These are phyloP conservation scores for Tubulanus polymorphus DNA, from an alignment of 2,888 invertebrate genomes.

Conservation along the genomic window DNA sequence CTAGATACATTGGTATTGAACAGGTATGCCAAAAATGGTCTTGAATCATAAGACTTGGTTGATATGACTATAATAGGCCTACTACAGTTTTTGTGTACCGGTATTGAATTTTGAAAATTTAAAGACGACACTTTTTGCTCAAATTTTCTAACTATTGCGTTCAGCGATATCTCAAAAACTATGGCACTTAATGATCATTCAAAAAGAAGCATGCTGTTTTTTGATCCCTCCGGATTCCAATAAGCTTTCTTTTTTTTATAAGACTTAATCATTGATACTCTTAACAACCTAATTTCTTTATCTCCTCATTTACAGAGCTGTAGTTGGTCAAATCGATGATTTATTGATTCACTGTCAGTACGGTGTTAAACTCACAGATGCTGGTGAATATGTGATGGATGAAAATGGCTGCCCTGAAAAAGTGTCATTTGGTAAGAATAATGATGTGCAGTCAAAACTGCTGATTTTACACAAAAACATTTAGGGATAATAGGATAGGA, in stretches of 20 bases:
- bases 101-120: too few relatives aligned
- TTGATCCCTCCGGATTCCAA: too few relatives aligned
- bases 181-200: too few relatives aligned
- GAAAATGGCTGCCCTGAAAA: constrained; percentile 31
- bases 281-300: background rate
- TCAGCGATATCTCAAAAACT: too few relatives aligned
- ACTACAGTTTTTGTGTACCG: too few relatives aligned
- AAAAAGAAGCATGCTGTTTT: too few relatives aligned
- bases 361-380: constrained; percentile 26
- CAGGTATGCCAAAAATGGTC: constrained; percentile 28
- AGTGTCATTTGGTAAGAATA: constrained; percentile 24
- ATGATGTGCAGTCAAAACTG: background rate
- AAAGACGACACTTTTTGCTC: too few relatives aligned
- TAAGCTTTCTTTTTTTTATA: too few relatives aligned
- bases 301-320: constrained; percentile 26
- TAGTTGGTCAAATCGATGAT: constrained; percentile 41
- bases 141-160: too few relatives aligned
- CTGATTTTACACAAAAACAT: background rate
- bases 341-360: constrained; percentile 34
- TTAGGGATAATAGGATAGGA: background rate
- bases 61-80: too few relatives aligned
- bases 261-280: background rate
- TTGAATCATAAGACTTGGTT: background rate
- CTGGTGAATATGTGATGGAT: constrained; percentile 25
- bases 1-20: constrained; percentile 32